phyloP scores from a whole-genome alignment of 2,113 vertebrate genomes.

The Leptobrachium ailaonicum region DNA sequence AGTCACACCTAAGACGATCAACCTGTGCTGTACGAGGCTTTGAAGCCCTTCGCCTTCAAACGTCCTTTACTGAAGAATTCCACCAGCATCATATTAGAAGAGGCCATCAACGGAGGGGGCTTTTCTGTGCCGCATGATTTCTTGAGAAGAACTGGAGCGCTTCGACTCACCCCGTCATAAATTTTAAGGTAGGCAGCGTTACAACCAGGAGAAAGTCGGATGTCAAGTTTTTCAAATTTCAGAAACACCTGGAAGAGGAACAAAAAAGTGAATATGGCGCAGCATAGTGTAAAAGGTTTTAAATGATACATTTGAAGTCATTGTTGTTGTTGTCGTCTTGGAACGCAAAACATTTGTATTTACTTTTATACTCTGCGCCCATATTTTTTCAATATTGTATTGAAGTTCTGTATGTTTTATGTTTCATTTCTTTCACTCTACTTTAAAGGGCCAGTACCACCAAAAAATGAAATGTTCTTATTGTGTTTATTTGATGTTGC shows the following conservation, averaged over 20 bases:
- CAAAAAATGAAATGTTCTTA: too few species aligned
- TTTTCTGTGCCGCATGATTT: slow-evolving; percentile 57
- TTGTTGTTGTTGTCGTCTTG: too few species aligned
- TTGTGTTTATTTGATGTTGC: too few species aligned
- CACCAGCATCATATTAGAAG: slow-evolving; percentile 50
- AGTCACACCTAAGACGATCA: not conserved
- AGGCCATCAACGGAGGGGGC: slow-evolving; percentile 38
- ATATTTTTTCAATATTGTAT: too few species aligned
- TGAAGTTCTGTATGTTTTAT: too few species aligned
- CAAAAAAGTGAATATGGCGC: too few species aligned
- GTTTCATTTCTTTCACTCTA: too few species aligned
- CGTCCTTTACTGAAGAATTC: slow-evolving; percentile 56
- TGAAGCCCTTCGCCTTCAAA: slow-evolving; percentile 55
- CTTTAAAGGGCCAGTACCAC: too few species aligned
- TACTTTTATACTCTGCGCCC: too few species aligned
- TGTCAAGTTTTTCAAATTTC: slow-evolving; percentile 54
- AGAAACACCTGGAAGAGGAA: slow-evolving; percentile 51
- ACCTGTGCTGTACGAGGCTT: slow-evolving; percentile 57
- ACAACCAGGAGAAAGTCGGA: slow-evolving; percentile 52
- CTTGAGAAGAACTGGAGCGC: slow-evolving; percentile 56
- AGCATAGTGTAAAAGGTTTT: too few species aligned
- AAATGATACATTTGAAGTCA: too few species aligned
- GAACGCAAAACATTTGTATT: too few species aligned
- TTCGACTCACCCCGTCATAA: slow-evolving; percentile 59
- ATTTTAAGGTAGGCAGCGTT: slow-evolving; percentile 58